Conservation (phyloP, 2,888 invertebrate species). For the Coleophora deauratella region DNA sequence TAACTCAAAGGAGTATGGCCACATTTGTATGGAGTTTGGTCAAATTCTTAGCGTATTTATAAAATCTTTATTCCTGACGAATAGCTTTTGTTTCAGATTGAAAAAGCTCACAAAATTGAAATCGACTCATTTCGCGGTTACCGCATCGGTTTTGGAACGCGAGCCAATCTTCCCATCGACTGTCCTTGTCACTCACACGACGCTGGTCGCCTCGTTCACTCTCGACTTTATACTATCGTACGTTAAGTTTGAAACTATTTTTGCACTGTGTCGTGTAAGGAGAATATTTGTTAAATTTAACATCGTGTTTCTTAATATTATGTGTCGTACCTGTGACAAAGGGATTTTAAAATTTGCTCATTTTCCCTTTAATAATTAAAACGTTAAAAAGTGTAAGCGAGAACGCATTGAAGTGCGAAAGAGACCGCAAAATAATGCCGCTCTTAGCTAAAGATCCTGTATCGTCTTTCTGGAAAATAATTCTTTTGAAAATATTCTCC, state of each 20-base stretch:
- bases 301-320: constrained; percentile 16
- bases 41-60: too few relatives aligned
- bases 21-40: too few relatives aligned
- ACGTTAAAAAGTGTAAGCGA: constrained; percentile 15
- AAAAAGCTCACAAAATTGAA: constrained; percentile 38
- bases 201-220: constrained; percentile 45
- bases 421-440: too few relatives aligned
- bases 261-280: constrained; percentile 1
- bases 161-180: constrained; percentile 46
- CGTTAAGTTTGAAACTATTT: constrained; percentile 29
- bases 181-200: constrained; percentile 59
- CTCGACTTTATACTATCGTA: constrained; percentile 32
- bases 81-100: constrained; percentile 34
- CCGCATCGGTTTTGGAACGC: constrained; percentile 24
- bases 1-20: too few relatives aligned
- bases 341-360: constrained; percentile 33
- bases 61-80: neutral
- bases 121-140: constrained; percentile 32
- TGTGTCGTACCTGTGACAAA: too few relatives aligned
- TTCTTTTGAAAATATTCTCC: constrained; percentile 23
- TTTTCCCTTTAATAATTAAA: constrained; percentile 27
- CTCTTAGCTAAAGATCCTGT: too few relatives aligned
- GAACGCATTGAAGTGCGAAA: too few relatives aligned
- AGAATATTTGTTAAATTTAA: constrained; percentile 18
- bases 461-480: constrained; percentile 10